Percentiles rank a stretch among this genome's conserved stretches.
Evolutionary conservation across 2,797 vertebrate genomes (phyloP).

Genomic region (Harpagifer antarcticus): DNA sequence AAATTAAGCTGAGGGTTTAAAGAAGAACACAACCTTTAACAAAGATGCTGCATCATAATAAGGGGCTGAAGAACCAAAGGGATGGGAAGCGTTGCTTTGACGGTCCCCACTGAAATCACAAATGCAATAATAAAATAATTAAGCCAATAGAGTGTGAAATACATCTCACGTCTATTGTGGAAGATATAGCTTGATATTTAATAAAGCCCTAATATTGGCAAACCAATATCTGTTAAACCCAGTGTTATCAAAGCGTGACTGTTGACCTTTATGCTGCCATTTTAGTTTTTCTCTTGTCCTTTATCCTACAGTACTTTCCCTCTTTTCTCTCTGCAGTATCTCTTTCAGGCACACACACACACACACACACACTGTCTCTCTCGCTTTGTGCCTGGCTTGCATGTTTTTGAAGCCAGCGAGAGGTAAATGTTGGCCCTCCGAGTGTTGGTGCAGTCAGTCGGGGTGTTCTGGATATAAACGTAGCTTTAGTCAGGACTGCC

Average conservation of each 20-base stretch:
- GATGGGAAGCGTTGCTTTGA: not conserved
- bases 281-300: slow-evolving; percentile 52
- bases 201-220: slow-evolving; percentile 54
- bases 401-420: slow-evolving; percentile 61
- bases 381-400: slow-evolving; percentile 55
- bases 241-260: slow-evolving; percentile 66
- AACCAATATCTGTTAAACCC: slow-evolving; percentile 58
- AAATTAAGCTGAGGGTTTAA: not conserved
- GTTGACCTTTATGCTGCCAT: slow-evolving; percentile 71
- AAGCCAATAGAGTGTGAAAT: slow-evolving; percentile 19
- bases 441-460: slow-evolving; percentile 68
- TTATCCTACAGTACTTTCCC: slow-evolving; percentile 30
- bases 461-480: slow-evolving; percentile 74
- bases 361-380: not conserved
- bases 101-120: not conserved
- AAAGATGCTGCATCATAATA: not conserved
- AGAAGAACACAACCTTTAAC: not conserved
- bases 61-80: not conserved
- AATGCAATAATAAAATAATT: not conserved
- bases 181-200: slow-evolving; percentile 46
- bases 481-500: slow-evolving; percentile 76
- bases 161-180: not conserved
- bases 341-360: slow-evolving; percentile 40
- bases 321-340: slow-evolving; percentile 52
- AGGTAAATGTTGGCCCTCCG: slow-evolving; percentile 72